phyloP scores from a whole-genome alignment of 2,888 invertebrate species.

The Eupithecia pulchellata region DNA sequence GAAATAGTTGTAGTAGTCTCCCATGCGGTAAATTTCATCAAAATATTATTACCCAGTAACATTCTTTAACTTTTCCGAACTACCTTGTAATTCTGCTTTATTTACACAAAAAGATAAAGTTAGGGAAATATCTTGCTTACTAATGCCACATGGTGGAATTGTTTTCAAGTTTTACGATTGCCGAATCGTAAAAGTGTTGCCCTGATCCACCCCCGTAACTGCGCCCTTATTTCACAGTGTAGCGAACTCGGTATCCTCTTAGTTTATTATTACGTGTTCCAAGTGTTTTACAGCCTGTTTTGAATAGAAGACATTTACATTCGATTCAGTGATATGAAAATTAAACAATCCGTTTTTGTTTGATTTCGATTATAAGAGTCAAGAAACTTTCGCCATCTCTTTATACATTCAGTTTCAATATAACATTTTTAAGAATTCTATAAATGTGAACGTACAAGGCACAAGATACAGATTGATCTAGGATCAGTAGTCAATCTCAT shows the following conservation, averaged over 20 bases:
- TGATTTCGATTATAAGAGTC: background rate
- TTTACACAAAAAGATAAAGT: slow-evolving; percentile 26
- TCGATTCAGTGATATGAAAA: background rate
- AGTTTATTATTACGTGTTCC: slow-evolving; percentile 33
- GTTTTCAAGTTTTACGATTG: slow-evolving; percentile 64
- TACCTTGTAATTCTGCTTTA: background rate
- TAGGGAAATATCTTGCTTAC: slow-evolving; percentile 35
- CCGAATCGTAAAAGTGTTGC: slow-evolving; percentile 60
- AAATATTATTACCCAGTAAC: background rate
- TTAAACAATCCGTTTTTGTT: background rate
- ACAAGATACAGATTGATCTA: background rate
- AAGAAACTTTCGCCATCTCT: background rate
- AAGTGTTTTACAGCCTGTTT: slow-evolving; percentile 30
- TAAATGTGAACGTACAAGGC: no score
- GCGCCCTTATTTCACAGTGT: slow-evolving; percentile 39
- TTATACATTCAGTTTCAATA: background rate
- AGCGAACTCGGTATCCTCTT: slow-evolving; percentile 28
- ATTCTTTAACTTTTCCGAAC: background rate
- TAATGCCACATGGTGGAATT: slow-evolving; percentile 52
- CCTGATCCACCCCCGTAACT: slow-evolving; percentile 41
- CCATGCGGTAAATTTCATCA: background rate
- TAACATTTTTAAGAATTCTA: no score
- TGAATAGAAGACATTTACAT: slow-evolving; percentile 23
- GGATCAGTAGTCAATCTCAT: background rate
- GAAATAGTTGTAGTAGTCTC: background rate